Evolutionary conservation across 1,140 invertebrate genomes (phyloP).

Genomic region (Drosophila trapezifrons): DNA sequence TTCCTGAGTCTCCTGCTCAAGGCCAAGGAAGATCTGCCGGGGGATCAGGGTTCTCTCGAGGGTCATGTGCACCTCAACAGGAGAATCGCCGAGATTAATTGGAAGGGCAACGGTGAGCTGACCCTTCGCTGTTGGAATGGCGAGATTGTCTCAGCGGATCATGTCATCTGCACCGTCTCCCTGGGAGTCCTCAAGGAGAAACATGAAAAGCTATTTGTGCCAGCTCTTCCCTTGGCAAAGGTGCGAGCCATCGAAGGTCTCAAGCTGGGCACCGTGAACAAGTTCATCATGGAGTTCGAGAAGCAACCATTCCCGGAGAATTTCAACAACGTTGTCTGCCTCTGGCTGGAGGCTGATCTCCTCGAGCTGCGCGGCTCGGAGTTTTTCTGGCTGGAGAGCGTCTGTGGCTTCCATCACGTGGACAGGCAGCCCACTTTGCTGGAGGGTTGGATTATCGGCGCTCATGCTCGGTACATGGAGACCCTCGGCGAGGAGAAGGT

Average conservation of each 20-base stretch:
- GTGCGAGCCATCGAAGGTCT: constrained; percentile 87
- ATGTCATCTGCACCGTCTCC: constrained; percentile 89
- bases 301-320: constrained; percentile 87
- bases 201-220: constrained; percentile 86
- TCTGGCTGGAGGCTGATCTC: constrained; percentile 86
- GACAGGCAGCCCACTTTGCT: constrained; percentile 88
- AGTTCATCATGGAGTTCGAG: constrained; percentile 90
- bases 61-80: constrained; percentile 84
- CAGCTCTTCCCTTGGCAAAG: constrained; percentile 86
- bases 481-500: constrained; percentile 85
- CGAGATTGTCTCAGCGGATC: constrained; percentile 86
- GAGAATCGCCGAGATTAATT: constrained; percentile 85
- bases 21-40: constrained; percentile 9
- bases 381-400: constrained; percentile 86
- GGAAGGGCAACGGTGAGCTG: constrained; percentile 57
- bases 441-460: constrained; percentile 87
- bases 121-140: constrained; percentile 87
- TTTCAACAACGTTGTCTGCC: constrained; percentile 81
- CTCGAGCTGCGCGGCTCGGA: constrained; percentile 60
- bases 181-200: constrained; percentile 89
- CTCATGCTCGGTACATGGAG: constrained; percentile 86
- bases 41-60: constrained; percentile 58
- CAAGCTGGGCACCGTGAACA: constrained; percentile 89
- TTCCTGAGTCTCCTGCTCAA: constrained; percentile 87
- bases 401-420: constrained; percentile 88